Evolutionary conservation across 1,140 invertebrate species (phyloP).

Genomic region (Eciton burchellii): DNA sequence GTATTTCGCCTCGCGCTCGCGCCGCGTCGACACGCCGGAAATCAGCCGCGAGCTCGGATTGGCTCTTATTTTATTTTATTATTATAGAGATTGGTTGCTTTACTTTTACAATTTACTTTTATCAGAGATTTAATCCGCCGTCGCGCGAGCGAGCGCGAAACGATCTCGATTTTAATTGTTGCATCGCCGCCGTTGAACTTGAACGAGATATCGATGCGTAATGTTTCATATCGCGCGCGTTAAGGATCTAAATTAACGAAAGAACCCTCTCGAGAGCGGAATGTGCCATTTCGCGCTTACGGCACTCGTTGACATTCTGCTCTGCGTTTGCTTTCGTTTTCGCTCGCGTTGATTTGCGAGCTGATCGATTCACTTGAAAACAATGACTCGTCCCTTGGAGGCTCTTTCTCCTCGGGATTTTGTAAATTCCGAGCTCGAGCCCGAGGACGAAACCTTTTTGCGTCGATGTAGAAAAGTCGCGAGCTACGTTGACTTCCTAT

Average conservation of each 20-base stretch:
- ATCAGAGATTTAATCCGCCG: constrained; percentile 36
- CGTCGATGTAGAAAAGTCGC: neutral
- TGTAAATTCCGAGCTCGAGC: neutral
- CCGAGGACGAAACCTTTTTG: neutral
- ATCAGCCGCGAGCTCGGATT: constrained; percentile 34
- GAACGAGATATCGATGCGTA: constrained; percentile 24
- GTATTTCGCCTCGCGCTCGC: constrained; percentile 42
- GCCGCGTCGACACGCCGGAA: constrained; percentile 40
- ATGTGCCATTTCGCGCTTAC: constrained; percentile 8
- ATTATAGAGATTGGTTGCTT: no score
- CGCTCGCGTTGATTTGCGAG: neutral
- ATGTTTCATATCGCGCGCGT: constrained; percentile 18
- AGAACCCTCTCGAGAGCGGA: neutral
- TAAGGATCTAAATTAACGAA: constrained; percentile 38
- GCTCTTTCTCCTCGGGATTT: neutral
- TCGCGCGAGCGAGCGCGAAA: neutral
- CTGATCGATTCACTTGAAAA: neutral
- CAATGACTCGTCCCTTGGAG: neutral
- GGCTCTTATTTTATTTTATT: no score
- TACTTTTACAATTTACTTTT: no score
- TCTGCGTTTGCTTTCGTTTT: neutral
- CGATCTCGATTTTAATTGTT: constrained; percentile 57
- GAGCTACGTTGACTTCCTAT: no score
- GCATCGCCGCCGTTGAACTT: neutral
- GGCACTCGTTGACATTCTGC: neutral